Evolutionary conservation across 2,797 vertebrate genomes (phyloP).

Genomic region (Gila robusta): DNA sequence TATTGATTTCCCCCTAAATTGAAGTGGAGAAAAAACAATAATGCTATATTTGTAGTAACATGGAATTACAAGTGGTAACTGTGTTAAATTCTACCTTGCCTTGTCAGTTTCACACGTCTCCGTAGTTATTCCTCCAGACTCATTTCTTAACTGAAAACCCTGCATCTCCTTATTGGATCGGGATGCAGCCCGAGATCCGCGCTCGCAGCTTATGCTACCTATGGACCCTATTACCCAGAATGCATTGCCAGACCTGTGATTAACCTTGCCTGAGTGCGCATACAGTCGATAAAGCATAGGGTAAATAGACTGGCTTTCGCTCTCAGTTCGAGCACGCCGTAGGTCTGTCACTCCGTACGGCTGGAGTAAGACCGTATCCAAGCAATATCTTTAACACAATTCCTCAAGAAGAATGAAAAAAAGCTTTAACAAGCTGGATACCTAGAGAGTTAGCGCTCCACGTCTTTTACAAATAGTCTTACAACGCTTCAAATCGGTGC

Average conservation of each 20-base stretch:
- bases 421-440: constrained; percentile 81
- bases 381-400: constrained; percentile 64
- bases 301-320: constrained; percentile 58
- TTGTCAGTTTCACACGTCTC: constrained; percentile 77
- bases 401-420: constrained; percentile 65
- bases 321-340: constrained; percentile 38
- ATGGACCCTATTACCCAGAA: constrained; percentile 55
- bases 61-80: constrained; percentile 83
- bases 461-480: constrained; percentile 85
- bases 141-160: constrained; percentile 56
- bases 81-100: constrained; percentile 76
- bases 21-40: constrained; percentile 80
- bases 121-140: constrained; percentile 74
- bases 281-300: constrained; percentile 64
- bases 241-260: constrained; percentile 56
- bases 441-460: constrained; percentile 85
- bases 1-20: constrained; percentile 86
- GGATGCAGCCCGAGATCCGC: constrained; percentile 24
- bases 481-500: constrained; percentile 76
- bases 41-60: constrained; percentile 84
- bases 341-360: constrained; percentile 60
- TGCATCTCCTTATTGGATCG: constrained; percentile 52
- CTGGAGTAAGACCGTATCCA: constrained; percentile 59
- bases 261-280: constrained; percentile 63
- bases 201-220: constrained; percentile 42